Evolutionary conservation across 1,140 invertebrate genomes (phyloP).

Genomic region (Archivesica marissinica): DNA sequence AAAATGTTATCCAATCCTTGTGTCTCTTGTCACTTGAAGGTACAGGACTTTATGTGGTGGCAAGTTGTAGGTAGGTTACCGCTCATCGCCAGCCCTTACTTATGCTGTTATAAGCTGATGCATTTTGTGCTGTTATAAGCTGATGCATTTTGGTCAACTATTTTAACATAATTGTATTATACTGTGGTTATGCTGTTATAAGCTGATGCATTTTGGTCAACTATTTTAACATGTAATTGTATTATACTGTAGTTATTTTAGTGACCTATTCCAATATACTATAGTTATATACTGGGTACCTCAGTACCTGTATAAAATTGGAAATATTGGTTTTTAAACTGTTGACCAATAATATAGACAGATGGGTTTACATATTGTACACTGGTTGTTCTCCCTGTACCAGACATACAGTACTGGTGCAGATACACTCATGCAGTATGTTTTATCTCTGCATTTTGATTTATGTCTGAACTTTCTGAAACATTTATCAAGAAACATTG

Average conservation of each 20-base stretch:
- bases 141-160: slow-evolving; percentile 18
- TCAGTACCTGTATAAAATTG: not conserved
- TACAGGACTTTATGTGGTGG: not conserved
- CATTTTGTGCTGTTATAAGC: slow-evolving; percentile 1
- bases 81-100: not conserved
- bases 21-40: slow-evolving; percentile 12
- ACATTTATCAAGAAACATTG: slow-evolving; percentile 19
- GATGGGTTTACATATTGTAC: not conserved
- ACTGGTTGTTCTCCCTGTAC: not conserved
- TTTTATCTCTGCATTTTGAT: not conserved
- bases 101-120: not conserved
- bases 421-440: slow-evolving; percentile 1
- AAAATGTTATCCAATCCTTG: slow-evolving; percentile 21
- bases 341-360: not conserved
- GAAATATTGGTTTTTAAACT: not conserved
- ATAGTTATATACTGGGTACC: no score
- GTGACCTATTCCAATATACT: slow-evolving; percentile 3
- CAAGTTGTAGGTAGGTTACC: not conserved
- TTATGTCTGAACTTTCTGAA: not conserved
- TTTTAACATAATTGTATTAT: slow-evolving; percentile 52
- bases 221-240: slow-evolving; percentile 50
- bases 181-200: not conserved
- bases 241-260: slow-evolving; percentile 33
- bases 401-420: not conserved
- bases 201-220: slow-evolving; percentile 14